These are phyloP conservation scores for Smittia aterrima DNA, from an alignment of 2,888 invertebrate genomes.

Conservation along the genomic window DNA sequence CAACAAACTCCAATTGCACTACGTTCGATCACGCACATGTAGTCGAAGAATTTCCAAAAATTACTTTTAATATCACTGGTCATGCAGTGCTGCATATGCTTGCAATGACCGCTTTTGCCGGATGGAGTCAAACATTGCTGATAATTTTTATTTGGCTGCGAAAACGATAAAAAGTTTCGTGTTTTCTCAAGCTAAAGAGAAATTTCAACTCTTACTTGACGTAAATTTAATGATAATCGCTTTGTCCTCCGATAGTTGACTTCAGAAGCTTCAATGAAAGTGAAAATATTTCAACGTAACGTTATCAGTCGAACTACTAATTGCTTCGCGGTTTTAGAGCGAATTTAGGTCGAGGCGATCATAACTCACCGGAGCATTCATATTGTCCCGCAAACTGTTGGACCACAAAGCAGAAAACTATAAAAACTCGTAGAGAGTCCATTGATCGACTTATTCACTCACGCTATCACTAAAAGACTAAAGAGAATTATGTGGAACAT, in stretches of 20 bases:
- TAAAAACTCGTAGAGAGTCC: background rate
- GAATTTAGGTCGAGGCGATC: background rate
- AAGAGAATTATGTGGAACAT: slow-evolving; percentile 19
- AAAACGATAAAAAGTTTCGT: background rate
- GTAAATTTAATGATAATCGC: slow-evolving; percentile 25
- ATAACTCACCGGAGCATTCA: background rate
- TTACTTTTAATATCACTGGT: slow-evolving; percentile 61
- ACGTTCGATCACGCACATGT: slow-evolving; percentile 68
- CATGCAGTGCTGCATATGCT: slow-evolving; percentile 61
- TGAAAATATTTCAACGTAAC: background rate
- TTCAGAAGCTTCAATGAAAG: background rate
- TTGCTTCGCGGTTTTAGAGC: background rate
- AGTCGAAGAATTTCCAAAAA: slow-evolving; percentile 62
- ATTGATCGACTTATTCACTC: slow-evolving; percentile 21
- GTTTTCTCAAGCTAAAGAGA: background rate
- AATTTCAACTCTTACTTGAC: slow-evolving; percentile 21
- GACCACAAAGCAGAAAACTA: background rate
- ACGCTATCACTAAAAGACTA: background rate
- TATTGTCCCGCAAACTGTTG: background rate
- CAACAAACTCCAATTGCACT: slow-evolving; percentile 72
- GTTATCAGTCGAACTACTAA: slow-evolving; percentile 12
- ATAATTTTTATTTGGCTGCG: slow-evolving; percentile 61
- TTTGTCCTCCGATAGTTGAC: background rate
- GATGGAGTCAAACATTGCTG: slow-evolving; percentile 60
- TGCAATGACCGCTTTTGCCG: slow-evolving; percentile 66